These are phyloP conservation scores for Volucella zonaria DNA, from an alignment of 2,888 invertebrate species.

Conservation along the genomic window DNA sequence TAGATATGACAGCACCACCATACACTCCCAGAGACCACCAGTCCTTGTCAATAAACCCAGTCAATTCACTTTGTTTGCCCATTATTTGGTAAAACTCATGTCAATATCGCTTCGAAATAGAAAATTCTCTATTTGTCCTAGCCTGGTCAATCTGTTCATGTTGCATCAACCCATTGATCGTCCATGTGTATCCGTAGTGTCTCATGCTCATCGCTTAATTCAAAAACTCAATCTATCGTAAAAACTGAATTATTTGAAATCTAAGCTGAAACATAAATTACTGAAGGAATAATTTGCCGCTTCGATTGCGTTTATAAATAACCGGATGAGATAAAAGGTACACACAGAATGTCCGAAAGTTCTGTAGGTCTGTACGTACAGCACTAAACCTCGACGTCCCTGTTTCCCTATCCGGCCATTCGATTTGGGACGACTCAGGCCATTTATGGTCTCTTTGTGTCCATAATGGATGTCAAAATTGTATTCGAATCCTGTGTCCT, in stretches of 20 bases:
- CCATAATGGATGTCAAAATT: constrained; percentile 56
- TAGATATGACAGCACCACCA: too few species aligned
- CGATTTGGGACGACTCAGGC: background rate
- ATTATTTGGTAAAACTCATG: background rate
- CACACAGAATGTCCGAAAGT: constrained; percentile 7
- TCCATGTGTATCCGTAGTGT: background rate
- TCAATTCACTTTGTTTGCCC: background rate
- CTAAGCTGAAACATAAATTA: constrained; percentile 69
- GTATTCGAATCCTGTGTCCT: constrained; percentile 22
- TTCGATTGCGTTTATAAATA: constrained; percentile 71
- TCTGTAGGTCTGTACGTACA: too few species aligned
- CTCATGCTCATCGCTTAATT: constrained; percentile 15
- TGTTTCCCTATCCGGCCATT: background rate
- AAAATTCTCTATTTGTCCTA: background rate
- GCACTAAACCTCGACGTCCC: too few species aligned
- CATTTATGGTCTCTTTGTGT: constrained; percentile 42
- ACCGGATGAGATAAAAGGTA: constrained; percentile 55
- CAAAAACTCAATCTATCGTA: constrained; percentile 67
- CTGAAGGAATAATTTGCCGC: constrained; percentile 69
- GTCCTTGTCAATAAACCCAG: too few species aligned
- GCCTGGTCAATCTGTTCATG: background rate
- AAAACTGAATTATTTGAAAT: constrained; percentile 70
- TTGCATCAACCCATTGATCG: background rate
- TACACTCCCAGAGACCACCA: too few species aligned
- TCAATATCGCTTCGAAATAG: background rate